Evolutionary conservation across 1,140 invertebrate species (phyloP), one percentile per base, ranked within the genome.

Genomic region (Drosophila navojoa): DNA sequence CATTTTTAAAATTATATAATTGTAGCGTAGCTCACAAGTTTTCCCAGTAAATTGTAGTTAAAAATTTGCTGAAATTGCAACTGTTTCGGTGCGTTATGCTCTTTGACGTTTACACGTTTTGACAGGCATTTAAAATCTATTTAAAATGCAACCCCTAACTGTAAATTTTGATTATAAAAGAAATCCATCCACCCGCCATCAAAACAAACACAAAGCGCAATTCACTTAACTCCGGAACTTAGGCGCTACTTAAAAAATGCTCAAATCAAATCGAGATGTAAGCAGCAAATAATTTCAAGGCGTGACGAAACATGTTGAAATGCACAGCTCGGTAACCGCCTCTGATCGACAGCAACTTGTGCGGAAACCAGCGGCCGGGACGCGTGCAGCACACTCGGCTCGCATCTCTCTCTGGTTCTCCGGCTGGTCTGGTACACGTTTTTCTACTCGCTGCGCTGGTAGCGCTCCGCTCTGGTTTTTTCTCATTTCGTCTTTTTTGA

Each of bases 341-440:
- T 25, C 60, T 85, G 81, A 86, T 86, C 79, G 81, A 86, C 81
- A 82, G 82, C 84, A 84, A 86, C 82, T 86, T 86, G 84, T 89
- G 84, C 82, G 76, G 47, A 89, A 86, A 82, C 78, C 47, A 52
- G 54, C 70, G 25, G 63, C 73, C 55, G 71, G 75, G 49, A 59
- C 45, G 68, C 68, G 64, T 78, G 67, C 64, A 38, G 3, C 19
- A 22, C 19, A 22, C 19, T 22, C 19, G 3, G 19, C 19, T 22
- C 19, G 19, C 2, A 22, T 22, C 19, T 27, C 27, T 62, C 62
- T 29, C 52, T n/a, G 40, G 10, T 22, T 22, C 42, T 45, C 42
- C 16, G 15, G 42, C 42, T 71, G 61, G 50, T 60, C 35, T 38
- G 2, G 72, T 58, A 82, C 81, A 86, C 79, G 82, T 81, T 87